Conservation (phyloP, 2,113 vertebrate genomes). For the Pholis gunnellus region DNA sequence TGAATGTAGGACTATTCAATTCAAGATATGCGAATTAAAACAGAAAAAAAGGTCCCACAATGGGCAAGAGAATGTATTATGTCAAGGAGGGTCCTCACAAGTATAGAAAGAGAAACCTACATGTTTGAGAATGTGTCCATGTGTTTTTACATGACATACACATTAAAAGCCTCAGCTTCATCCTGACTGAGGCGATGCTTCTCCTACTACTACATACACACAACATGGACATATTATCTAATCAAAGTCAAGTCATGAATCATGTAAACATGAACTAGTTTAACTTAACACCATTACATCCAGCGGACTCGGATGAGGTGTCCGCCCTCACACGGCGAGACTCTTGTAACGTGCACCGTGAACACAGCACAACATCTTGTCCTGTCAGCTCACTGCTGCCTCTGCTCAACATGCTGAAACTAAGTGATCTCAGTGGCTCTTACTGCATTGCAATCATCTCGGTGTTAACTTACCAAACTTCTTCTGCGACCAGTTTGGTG, state of each 20-base stretch:
- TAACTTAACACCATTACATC: background rate
- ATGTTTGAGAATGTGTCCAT: too few relatives aligned
- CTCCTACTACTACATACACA: background rate
- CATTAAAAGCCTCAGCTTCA: background rate
- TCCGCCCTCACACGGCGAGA: background rate
- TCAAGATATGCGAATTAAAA: background rate
- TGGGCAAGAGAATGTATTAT: background rate
- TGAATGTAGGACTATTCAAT: background rate
- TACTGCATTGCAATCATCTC: background rate
- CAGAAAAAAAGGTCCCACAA: background rate
- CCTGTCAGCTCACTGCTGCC: background rate
- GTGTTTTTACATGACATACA: background rate
- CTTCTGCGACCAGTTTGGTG: background rate
- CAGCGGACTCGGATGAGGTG: background rate
- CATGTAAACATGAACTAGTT: background rate
- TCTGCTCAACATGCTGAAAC: conserved; percentile 1
- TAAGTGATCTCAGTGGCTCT: background rate
- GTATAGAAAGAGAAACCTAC: background rate
- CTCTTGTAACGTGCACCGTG: background rate
- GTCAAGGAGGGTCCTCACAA: background rate
- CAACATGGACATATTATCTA: background rate
- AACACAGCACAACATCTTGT: background rate
- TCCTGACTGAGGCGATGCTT: background rate
- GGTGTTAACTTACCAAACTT: background rate
- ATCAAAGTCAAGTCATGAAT: conserved; percentile 12